A percentile compares a stretch with the other conserved stretches of the same genome.
Conservation (phyloP, 2,888 invertebrate genomes). For the Latrodectus elegans region DNA sequence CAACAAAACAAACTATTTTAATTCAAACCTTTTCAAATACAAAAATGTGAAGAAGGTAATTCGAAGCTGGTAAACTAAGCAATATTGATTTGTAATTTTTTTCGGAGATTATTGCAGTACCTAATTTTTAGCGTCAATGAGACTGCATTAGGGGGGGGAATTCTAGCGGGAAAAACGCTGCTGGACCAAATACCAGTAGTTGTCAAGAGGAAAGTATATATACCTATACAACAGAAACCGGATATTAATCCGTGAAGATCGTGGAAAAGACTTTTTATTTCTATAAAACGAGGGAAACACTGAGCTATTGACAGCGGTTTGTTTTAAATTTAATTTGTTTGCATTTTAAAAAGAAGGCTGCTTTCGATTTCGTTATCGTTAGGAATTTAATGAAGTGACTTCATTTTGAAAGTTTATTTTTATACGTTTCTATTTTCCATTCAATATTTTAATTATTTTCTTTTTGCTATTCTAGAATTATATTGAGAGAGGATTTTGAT, state of each 20-base stretch:
- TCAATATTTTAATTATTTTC: too few relatives aligned
- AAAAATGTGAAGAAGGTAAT: not conserved
- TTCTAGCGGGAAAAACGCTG: not conserved
- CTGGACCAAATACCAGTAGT: slow-evolving; percentile 1
- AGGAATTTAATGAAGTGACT: too few relatives aligned
- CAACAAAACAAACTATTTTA: not conserved
- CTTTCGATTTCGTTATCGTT: not conserved
- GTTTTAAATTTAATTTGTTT: not conserved
- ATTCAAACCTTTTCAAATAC: slow-evolving; percentile 1
- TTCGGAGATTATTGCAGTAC: slow-evolving; percentile 6
- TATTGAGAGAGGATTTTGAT: too few relatives aligned
- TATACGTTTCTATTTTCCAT: too few relatives aligned
- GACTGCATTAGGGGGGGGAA: not conserved
- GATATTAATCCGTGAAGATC: slow-evolving; percentile 48
- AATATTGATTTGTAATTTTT: slow-evolving; percentile 22
- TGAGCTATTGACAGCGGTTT: not conserved
- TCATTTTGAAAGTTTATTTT: too few relatives aligned
- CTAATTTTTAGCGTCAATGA: slow-evolving; percentile 17
- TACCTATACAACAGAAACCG: slow-evolving; percentile 41
- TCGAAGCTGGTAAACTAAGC: not conserved
- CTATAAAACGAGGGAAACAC: slow-evolving; percentile 1
- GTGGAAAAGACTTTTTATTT: slow-evolving; percentile 32
- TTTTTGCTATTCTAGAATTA: too few relatives aligned
- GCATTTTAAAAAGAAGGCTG: not conserved
- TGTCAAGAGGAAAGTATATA: slow-evolving; percentile 43